phyloP scores from a whole-genome alignment of 2,888 invertebrate species.

The Autographa pulchrina region DNA sequence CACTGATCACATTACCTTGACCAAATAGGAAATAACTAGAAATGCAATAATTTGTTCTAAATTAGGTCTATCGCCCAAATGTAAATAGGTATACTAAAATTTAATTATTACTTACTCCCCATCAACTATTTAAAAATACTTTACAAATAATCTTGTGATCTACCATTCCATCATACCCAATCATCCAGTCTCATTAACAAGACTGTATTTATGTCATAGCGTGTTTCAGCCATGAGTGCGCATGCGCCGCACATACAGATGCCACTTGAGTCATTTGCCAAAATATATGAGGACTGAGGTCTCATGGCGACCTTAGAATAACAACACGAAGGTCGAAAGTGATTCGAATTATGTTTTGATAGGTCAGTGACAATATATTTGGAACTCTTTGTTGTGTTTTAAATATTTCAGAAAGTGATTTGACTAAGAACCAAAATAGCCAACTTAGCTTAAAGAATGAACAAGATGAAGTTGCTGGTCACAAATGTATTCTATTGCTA shows the following conservation, averaged over 20 bases:
- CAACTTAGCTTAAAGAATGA: no score
- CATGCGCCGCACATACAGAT: background rate
- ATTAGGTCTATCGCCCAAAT: no score
- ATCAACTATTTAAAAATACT: no score
- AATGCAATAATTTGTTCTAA: no score
- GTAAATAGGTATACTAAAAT: no score
- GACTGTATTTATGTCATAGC: background rate
- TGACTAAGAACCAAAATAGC: no score
- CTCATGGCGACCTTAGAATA: conserved; percentile 1
- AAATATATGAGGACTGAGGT: conserved; percentile 2
- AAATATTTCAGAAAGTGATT: background rate
- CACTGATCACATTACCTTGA: no score
- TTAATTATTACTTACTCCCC: no score
- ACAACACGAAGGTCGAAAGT: background rate
- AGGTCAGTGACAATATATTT: background rate
- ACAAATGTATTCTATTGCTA: no score
- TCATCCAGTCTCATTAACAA: background rate
- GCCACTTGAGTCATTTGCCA: background rate
- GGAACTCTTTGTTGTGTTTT: background rate
- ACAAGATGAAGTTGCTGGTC: no score
- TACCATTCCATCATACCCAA: background rate
- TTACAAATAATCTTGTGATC: no score
- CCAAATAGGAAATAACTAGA: no score
- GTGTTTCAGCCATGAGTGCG: background rate
- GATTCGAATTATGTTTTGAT: background rate